Base-by-base conservation (phyloP, 2,888 invertebrate genomes). In the Toxonevra muliebris region DNA sequence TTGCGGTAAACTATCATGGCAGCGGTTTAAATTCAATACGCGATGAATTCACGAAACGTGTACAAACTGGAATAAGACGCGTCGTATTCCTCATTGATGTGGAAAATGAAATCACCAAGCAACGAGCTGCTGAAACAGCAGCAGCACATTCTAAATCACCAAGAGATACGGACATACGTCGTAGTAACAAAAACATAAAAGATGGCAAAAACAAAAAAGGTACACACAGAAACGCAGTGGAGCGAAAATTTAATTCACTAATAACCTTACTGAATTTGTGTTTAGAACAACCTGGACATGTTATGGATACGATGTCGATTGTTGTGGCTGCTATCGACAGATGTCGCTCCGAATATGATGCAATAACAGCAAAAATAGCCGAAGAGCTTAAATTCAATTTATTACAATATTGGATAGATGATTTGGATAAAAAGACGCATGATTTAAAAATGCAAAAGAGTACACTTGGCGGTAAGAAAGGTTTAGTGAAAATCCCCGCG, bases 1-100 rank as follows among this genome's bases (percentile, higher is more conserved):
- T 75, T 67, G 77, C 77, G 48, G 54, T 79, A 1, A 79, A 79
- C 17, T 77, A 80, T 55, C 73, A 80, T 64, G 81, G 79, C 43
- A 75, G 69, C 1, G 73, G 77, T 0, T 68, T 82, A 4, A 67
- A 61, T 2, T 69, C 77, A 8, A 73, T 82, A 48, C 77, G 77
- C 5, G 69, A 80, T 42, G 80, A 78, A 70, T 81, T 75, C n/a
- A 69, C 76, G 8, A 70, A 71, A 0, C 76, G 76, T 53, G 70
- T 79, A 0, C 67, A 66, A n/a, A 53, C 62, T 1, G 81, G 81
- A 0, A 45, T 74, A 7, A 74, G 81, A 0, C 74, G 76, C 19
- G 71, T 70, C 0, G 58, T 82, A 0, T 80, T 78, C 59, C 71
- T 79, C 13, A 73, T 82, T 19, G 81, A 82, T 66, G 41, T 81